Conservation (phyloP, 2,888 invertebrate species). For the Pandemis corylana region DNA sequence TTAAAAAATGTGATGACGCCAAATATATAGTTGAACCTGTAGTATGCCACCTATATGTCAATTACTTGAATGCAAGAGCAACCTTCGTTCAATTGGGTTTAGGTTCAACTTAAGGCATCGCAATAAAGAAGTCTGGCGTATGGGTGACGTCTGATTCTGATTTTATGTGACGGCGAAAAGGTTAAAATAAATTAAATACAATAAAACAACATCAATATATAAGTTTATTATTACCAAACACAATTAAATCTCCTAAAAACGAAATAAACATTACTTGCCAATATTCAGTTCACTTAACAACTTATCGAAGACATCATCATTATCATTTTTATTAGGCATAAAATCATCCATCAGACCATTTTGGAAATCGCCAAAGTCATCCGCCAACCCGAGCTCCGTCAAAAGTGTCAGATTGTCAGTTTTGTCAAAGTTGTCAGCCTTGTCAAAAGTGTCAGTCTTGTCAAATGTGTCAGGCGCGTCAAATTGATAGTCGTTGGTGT, state of each 20-base stretch:
- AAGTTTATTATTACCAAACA: slow-evolving; percentile 33
- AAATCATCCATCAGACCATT: slow-evolving; percentile 71
- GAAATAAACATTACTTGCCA: slow-evolving; percentile 54
- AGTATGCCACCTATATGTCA: too few relatives aligned
- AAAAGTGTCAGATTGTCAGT: slow-evolving; percentile 75
- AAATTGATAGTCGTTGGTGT: slow-evolving; percentile 47
- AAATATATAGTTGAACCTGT: too few relatives aligned
- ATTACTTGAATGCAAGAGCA: too few relatives aligned
- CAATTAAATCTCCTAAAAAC: slow-evolving; percentile 7
- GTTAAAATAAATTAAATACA: background rate
- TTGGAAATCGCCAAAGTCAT: slow-evolving; percentile 80
- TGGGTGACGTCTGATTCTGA: too few relatives aligned
- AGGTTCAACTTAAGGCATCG: too few relatives aligned
- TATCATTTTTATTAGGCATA: slow-evolving; percentile 56
- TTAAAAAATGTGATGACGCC: too few relatives aligned
- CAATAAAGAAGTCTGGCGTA: too few relatives aligned
- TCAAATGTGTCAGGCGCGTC: slow-evolving; percentile 53
- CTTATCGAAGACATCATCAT: slow-evolving; percentile 77
- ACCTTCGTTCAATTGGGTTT: too few relatives aligned
- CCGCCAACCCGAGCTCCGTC: slow-evolving; percentile 85
- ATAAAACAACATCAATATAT: slow-evolving; percentile 34
- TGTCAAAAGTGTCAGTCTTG: slow-evolving; percentile 43
- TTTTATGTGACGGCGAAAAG: too few relatives aligned
- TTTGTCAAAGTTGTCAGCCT: slow-evolving; percentile 53
- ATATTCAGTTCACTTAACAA: slow-evolving; percentile 71